These are phyloP conservation scores for Chrysodeixis includens DNA, from an alignment of 2,888 invertebrate species.

Conservation along the genomic window DNA sequence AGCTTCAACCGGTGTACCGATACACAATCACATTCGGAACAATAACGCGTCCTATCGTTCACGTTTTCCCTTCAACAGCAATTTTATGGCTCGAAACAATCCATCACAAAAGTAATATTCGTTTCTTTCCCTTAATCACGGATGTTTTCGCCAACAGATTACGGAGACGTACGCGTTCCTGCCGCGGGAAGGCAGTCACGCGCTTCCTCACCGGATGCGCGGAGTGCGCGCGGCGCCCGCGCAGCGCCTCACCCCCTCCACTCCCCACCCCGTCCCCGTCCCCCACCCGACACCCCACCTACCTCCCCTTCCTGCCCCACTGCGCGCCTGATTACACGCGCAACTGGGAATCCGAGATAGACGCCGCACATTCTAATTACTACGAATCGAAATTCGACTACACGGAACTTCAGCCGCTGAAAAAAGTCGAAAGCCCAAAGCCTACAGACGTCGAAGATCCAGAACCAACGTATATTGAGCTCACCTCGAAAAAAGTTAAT, in stretches of 20 bases:
- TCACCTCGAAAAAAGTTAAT: slow-evolving; percentile 80
- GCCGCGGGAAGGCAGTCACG: slow-evolving; percentile 98
- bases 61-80: slow-evolving; percentile 22
- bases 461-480: slow-evolving; percentile 84
- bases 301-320: slow-evolving; percentile 83
- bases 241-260: slow-evolving; percentile 90
- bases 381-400: slow-evolving; percentile 84
- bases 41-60: background rate
- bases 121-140: slow-evolving; percentile 60
- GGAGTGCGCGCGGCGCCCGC: slow-evolving; percentile 95
- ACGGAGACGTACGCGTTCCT: slow-evolving; percentile 98
- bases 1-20: background rate
- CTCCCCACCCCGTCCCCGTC: slow-evolving; percentile 86
- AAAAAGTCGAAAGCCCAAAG: slow-evolving; percentile 84
- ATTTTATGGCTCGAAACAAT: slow-evolving; percentile 45
- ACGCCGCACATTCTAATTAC: slow-evolving; percentile 84
- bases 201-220: slow-evolving; percentile 98
- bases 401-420: slow-evolving; percentile 81
- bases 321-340: slow-evolving; percentile 84
- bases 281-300: slow-evolving; percentile 83
- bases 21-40: background rate
- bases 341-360: slow-evolving; percentile 88
- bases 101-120: slow-evolving; percentile 52
- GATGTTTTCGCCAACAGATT: slow-evolving; percentile 92
- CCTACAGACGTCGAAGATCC: slow-evolving; percentile 73